A percentile compares a stretch with the other conserved stretches of the same genome.
Conservation (phyloP, 2,113 vertebrate genomes). For the Callocephalon fimbriatum region DNA sequence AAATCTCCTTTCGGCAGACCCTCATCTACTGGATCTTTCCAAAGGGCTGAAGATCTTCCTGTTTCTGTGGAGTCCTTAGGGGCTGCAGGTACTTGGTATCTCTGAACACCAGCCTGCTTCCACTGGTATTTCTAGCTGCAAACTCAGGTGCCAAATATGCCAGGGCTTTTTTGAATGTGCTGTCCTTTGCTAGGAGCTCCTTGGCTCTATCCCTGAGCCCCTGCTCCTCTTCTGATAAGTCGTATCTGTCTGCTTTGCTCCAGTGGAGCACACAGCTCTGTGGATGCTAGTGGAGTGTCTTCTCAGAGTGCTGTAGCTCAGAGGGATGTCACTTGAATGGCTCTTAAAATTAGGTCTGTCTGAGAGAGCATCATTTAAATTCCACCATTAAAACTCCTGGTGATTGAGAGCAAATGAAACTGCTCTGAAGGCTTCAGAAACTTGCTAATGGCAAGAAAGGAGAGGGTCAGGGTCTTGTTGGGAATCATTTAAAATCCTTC, state of each 20-base stretch:
- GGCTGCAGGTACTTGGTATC: neutral
- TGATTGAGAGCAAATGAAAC: constrained; percentile 45
- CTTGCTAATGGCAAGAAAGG: constrained; percentile 25
- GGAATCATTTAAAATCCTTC: neutral
- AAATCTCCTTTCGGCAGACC: neutral
- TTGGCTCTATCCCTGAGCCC: neutral
- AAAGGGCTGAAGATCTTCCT: neutral
- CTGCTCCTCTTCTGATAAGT: neutral
- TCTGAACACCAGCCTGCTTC: neutral
- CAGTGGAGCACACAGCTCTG: neutral
- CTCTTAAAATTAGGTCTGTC: constrained; percentile 44
- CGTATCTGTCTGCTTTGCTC: neutral
- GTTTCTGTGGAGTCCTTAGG: neutral
- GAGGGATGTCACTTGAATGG: constrained; percentile 21
- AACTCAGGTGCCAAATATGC: neutral
- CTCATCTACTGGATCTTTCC: fast-evolving
- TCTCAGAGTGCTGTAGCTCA: neutral
- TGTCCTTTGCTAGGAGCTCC: neutral
- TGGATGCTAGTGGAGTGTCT: neutral
- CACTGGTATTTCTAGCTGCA: neutral
- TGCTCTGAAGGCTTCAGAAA: constrained; percentile 47
- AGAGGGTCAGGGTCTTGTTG: constrained; percentile 40
- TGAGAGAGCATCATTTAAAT: constrained; percentile 45
- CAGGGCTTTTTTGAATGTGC: fast-evolving
- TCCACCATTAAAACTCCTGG: constrained; percentile 34